Evolutionary conservation across 2,888 invertebrate species (phyloP), one percentile per base, ranked within the genome.

Genomic region (Oegoconia quadripuncta): DNA sequence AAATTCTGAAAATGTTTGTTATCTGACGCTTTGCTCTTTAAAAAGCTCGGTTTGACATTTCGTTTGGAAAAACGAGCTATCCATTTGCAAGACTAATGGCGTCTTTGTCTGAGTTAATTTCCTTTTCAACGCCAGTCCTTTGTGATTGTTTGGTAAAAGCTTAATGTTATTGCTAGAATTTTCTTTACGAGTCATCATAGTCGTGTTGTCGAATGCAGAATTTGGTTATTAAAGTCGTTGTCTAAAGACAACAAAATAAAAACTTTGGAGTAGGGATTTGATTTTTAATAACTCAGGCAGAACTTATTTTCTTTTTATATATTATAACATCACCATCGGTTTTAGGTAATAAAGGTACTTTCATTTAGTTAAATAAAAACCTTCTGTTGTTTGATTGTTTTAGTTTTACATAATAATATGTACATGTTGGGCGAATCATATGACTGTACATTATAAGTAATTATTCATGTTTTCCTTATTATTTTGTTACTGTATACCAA

Each of bases 81-180:
- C 49, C 44, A 47, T 53, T 58, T 52, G 38, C 46, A 47, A 39
- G 44, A 41, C 50, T 55, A 46, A 61, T 50, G 51, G 46, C 25
- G 26, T 44, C 47, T 52, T 56, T 57, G 50, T 60, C 26, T 34
- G 32, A 32, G 37, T 42, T 42, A 45, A 46, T 59, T 50, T 49
- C 37, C 43, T 49, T 50, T 41, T 34, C 27, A 31, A 39, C 37
- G 42, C 11, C 35, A 12, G 31, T 37, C 39, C 23, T 31, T 13
- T 16, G 16, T 33, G 29, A 4, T 20, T 16, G 17, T 34, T 26
- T 34, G 5, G 27, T 17, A 34, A 27, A 16, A 27, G 27, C 2
- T 29, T 29, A 16, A n/a, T 8, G 17, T 29, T 16, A 16, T 29
- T 29, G 22, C 29, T 23, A 9, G 8, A 11, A 3, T 25, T 23